Evolutionary conservation across 2,888 invertebrate genomes (phyloP).

Genomic region (Megalurothrips usitatus): DNA sequence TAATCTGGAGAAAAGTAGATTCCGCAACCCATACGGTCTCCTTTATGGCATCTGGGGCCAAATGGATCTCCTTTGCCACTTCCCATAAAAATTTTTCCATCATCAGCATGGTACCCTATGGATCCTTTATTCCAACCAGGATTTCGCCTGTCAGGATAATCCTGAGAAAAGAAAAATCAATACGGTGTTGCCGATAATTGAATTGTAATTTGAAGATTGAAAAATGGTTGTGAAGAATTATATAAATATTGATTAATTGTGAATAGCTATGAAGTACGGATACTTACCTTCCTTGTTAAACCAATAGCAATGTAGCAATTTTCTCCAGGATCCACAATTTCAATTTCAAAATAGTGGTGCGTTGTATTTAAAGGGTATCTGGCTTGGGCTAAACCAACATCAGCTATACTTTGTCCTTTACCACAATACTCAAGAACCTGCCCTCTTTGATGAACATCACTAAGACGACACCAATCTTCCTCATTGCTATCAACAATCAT

Average conservation of each 20-base stretch:
- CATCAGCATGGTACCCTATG: slow-evolving; percentile 54
- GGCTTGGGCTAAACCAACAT: slow-evolving; percentile 54
- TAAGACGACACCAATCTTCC: slow-evolving; percentile 50
- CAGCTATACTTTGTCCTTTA: slow-evolving; percentile 50
- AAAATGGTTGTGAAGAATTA: slow-evolving; percentile 26
- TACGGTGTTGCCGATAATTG: too few relatives aligned
- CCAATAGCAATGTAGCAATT: slow-evolving; percentile 54
- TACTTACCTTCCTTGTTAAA: slow-evolving; percentile 49
- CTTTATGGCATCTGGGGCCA: slow-evolving; percentile 51
- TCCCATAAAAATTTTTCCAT: slow-evolving; percentile 51
- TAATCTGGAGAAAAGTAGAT: slow-evolving; percentile 49
- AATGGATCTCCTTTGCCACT: slow-evolving; percentile 50
- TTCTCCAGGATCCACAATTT: slow-evolving; percentile 52
- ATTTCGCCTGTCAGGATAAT: slow-evolving; percentile 51
- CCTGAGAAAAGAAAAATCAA: slow-evolving; percentile 41
- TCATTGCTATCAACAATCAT: slow-evolving; percentile 51
- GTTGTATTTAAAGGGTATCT: slow-evolving; percentile 49
- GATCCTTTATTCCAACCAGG: slow-evolving; percentile 55
- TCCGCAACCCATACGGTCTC: slow-evolving; percentile 54
- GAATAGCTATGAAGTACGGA: background rate
- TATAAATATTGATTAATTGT: slow-evolving; percentile 27
- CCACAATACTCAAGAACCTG: slow-evolving; percentile 52
- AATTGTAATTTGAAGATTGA: background rate
- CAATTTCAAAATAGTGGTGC: slow-evolving; percentile 54
- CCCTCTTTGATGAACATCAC: slow-evolving; percentile 43